phyloP scores from a whole-genome alignment of 2,113 vertebrate genomes.

The Aptenodytes forsteri region DNA sequence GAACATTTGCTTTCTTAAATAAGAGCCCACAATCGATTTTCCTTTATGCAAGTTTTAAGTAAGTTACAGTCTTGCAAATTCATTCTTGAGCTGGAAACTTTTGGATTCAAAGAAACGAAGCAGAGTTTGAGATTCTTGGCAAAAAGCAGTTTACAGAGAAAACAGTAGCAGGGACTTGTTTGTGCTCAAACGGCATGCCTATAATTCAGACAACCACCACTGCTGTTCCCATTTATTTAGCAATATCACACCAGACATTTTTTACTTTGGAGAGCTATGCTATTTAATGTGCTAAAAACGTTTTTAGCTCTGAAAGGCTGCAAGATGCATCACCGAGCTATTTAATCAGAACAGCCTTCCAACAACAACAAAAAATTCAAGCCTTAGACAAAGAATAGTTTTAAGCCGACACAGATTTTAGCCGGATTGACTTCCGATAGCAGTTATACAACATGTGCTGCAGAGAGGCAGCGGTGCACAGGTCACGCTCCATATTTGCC shows the following conservation, averaged over 20 bases:
- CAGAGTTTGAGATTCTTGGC: background rate
- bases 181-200: background rate
- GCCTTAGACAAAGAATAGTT: background rate
- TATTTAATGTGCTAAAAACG: background rate
- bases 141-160: background rate
- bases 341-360: background rate
- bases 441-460: conserved; percentile 18
- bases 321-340: background rate
- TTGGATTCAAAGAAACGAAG: background rate
- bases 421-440: background rate
- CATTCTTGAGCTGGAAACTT: conserved; percentile 21
- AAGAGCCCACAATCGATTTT: background rate
- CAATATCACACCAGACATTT: background rate
- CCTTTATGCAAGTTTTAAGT: background rate
- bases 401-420: background rate
- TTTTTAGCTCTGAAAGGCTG: background rate
- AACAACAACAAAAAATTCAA: background rate
- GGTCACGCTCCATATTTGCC: background rate
- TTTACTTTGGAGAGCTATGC: background rate
- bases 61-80: background rate
- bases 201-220: background rate
- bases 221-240: background rate
- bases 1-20: background rate
- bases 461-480: background rate
- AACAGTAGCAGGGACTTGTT: conserved; percentile 20